Evolutionary conservation across 37 sponge, comb jelly and placozoan species (phyloP).

Genomic region (Aplysina aerophoba): DNA sequence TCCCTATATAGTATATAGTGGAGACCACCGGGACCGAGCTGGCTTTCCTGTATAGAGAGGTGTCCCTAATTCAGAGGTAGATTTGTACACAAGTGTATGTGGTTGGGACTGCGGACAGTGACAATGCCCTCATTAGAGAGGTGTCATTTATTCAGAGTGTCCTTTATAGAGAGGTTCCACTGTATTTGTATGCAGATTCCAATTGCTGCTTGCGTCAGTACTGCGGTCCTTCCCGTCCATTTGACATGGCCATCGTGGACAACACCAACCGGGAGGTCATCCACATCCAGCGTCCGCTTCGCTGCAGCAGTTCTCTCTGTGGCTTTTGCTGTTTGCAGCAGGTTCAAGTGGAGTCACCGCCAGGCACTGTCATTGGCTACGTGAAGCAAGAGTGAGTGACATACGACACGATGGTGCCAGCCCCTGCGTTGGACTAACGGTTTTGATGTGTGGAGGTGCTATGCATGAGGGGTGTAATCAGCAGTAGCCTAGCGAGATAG

Average conservation of each 20-base stretch:
- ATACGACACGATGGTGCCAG: not conserved
- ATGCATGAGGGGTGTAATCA: not conserved
- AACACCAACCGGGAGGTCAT: constrained; percentile 87
- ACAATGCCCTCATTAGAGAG: too few relatives aligned
- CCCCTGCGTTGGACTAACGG: not conserved
- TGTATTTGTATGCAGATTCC: not conserved
- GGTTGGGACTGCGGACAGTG: too few relatives aligned
- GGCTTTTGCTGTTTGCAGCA: constrained; percentile 91
- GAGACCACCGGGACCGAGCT: too few relatives aligned
- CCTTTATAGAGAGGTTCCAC: too few relatives aligned
- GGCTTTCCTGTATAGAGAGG: too few relatives aligned
- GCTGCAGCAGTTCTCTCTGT: constrained; percentile 70
- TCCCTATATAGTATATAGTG: too few relatives aligned
- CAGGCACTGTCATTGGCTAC: constrained; percentile 85
- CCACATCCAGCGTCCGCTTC: constrained; percentile 74
- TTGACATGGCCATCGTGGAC: constrained; percentile 87
- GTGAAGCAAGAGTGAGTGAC: constrained; percentile 73
- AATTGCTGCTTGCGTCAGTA: constrained; percentile 80
- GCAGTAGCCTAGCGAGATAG: too few relatives aligned
- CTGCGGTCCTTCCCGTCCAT: constrained; percentile 82
- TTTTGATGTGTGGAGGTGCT: not conserved
- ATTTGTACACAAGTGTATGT: too few relatives aligned
- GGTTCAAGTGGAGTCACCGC: constrained; percentile 93
- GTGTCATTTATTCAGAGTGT: too few relatives aligned
- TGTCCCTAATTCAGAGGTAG: too few relatives aligned